Percentiles rank a stretch among this genome's conserved stretches.
phyloP scores from a whole-genome alignment of 1,140 invertebrate species.

The Papilio dardanus region DNA sequence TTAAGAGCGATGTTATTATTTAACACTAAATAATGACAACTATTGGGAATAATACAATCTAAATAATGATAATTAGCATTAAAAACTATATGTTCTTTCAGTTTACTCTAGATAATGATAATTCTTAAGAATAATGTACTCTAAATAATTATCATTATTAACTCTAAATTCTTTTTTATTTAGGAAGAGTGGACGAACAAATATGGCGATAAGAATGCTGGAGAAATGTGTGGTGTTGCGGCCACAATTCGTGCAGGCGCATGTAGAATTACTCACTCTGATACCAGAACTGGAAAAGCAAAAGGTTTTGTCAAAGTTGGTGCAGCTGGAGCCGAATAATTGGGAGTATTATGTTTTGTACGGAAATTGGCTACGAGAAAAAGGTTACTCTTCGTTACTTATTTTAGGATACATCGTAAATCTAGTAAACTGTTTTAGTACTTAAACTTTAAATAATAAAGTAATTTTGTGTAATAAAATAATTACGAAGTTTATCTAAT shows the following conservation, averaged over 20 bases:
- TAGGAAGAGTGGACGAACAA: constrained; percentile 86
- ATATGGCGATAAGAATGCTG: constrained; percentile 86
- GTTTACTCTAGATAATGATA: too few species aligned
- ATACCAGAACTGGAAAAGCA: constrained; percentile 82
- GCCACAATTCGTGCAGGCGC: constrained; percentile 86
- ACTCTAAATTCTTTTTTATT: constrained; percentile 45
- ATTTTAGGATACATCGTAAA: not conserved
- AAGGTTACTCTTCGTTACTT: constrained; percentile 76
- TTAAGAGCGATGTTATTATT: too few species aligned
- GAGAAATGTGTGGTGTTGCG: constrained; percentile 86
- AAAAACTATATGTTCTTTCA: too few species aligned
- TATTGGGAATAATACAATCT: too few species aligned
- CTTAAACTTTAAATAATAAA: too few species aligned
- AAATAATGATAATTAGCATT: too few species aligned
- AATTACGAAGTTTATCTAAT: too few species aligned
- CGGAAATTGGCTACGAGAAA: constrained; percentile 86
- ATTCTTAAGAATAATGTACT: not conserved
- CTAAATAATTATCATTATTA: not conserved
- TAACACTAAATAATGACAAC: too few species aligned
- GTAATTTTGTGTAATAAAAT: too few species aligned
- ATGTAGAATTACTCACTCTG: constrained; percentile 85
- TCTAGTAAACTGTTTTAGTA: not conserved
- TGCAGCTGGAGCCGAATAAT: constrained; percentile 85
- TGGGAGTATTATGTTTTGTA: constrained; percentile 87
- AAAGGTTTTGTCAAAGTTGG: constrained; percentile 82